Percentiles rank a stretch among this genome's conserved stretches.
Conservation (phyloP, 2,113 vertebrate species). For the Sphaerodactylus townsendi region DNA sequence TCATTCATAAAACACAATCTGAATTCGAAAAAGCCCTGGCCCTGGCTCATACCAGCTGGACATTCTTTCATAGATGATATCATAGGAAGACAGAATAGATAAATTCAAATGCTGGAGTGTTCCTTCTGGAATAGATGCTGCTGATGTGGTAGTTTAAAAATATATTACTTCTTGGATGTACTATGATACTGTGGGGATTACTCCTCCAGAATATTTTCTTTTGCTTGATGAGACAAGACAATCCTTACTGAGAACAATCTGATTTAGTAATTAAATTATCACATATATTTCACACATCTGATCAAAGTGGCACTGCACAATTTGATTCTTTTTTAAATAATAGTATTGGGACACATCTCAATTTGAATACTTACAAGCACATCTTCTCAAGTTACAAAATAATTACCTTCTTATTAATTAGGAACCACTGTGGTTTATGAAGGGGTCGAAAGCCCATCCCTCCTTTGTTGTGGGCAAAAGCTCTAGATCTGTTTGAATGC, state of each 20-base stretch:
- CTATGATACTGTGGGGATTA: neutral
- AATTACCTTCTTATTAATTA: slow-evolving; percentile 89
- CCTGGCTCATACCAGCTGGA: too few relatives aligned
- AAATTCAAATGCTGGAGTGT: neutral
- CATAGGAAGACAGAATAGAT: too few relatives aligned
- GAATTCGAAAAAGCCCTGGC: too few relatives aligned
- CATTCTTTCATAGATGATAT: too few relatives aligned
- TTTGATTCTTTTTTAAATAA: neutral
- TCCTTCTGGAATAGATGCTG: neutral
- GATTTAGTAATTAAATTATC: neutral
- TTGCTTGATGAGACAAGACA: neutral
- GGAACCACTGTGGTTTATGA: slow-evolving; percentile 93
- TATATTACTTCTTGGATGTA: neutral
- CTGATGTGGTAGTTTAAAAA: neutral
- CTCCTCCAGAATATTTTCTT: neutral
- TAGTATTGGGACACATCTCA: neutral
- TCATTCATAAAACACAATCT: neutral
- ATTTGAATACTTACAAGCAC: neutral
- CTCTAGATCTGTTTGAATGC: slow-evolving; percentile 84
- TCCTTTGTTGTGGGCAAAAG: slow-evolving; percentile 77
- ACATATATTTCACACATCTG: neutral
- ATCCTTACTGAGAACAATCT: neutral
- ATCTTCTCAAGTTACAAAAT: neutral
- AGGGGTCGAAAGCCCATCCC: slow-evolving; percentile 88
- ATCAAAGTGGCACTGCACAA: neutral